These are phyloP conservation scores for Tragopan temminckii DNA, from an alignment of 2,797 vertebrate genomes.

Conservation along the genomic window DNA sequence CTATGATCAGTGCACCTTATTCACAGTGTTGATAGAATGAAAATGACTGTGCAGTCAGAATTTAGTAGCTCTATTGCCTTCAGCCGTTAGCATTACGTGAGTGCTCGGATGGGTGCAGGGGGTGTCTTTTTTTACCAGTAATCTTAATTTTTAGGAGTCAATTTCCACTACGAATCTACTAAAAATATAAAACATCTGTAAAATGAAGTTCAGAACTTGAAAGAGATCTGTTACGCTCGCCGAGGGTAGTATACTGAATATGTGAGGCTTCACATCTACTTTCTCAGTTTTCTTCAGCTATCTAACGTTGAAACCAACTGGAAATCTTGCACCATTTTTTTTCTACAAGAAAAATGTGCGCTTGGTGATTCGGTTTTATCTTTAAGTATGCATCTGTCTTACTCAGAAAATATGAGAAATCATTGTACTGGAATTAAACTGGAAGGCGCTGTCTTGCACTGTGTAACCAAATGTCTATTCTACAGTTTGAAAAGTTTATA, in stretches of 20 bases:
- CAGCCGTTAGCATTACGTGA: no score
- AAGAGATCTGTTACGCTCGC: background rate
- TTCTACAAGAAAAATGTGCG: background rate
- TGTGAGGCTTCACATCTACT: background rate
- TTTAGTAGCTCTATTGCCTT: background rate
- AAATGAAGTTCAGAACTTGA: background rate
- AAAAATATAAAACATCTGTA: background rate
- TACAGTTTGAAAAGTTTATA: background rate
- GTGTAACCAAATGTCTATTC: background rate
- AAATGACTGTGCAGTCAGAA: background rate
- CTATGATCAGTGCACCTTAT: background rate
- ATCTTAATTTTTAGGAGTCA: background rate
- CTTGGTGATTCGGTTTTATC: background rate
- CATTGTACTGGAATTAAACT: background rate
- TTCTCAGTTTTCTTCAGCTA: background rate
- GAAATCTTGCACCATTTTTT: background rate
- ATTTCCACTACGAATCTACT: background rate
- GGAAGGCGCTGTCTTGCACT: background rate
- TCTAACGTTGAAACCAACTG: background rate
- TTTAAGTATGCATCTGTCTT: background rate
- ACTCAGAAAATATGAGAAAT: background rate
- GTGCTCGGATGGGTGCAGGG: background rate
- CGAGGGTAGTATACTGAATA: background rate
- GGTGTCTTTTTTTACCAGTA: background rate
- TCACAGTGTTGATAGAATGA: background rate